These are phyloP conservation scores for Oligia fasciuncula DNA, from an alignment of 2,888 invertebrate genomes.

Conservation along the genomic window DNA sequence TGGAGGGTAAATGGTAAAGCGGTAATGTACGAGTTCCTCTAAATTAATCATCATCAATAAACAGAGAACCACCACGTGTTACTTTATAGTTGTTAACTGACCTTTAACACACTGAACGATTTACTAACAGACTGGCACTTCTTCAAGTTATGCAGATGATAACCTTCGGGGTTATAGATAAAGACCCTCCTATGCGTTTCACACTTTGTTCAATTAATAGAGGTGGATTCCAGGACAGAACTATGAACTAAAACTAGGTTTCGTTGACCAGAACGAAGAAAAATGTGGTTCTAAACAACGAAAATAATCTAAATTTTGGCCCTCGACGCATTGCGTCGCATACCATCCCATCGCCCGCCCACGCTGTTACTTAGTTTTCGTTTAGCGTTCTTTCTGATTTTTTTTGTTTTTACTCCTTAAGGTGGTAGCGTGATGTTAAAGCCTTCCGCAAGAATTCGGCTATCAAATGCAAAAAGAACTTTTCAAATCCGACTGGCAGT, in stretches of 20 bases:
- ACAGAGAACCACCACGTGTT: slow-evolving; percentile 16
- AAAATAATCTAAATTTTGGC: no score
- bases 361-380: no score
- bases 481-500: no score
- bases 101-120: slow-evolving; percentile 33
- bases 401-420: no score
- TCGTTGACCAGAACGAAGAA: background rate
- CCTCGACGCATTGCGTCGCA: no score
- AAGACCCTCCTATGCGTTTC: background rate
- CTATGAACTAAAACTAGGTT: background rate
- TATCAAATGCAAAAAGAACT: no score
- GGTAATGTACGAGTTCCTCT: background rate
- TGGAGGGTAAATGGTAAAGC: background rate
- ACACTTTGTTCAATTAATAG: background rate
- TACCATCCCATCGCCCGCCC: no score
- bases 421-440: no score
- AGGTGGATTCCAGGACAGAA: background rate
- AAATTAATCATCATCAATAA: slow-evolving; percentile 1
- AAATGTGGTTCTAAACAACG: background rate
- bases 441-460: no score
- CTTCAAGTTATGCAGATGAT: slow-evolving; percentile 41
- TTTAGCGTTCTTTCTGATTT: no score
- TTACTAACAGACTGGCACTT: slow-evolving; percentile 23
- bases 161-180: slow-evolving; percentile 41
- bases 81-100: background rate